Evolutionary conservation across 2,888 invertebrate genomes (phyloP), one percentile per base, ranked within the genome.

Genomic region (Lydus trimaculatus): DNA sequence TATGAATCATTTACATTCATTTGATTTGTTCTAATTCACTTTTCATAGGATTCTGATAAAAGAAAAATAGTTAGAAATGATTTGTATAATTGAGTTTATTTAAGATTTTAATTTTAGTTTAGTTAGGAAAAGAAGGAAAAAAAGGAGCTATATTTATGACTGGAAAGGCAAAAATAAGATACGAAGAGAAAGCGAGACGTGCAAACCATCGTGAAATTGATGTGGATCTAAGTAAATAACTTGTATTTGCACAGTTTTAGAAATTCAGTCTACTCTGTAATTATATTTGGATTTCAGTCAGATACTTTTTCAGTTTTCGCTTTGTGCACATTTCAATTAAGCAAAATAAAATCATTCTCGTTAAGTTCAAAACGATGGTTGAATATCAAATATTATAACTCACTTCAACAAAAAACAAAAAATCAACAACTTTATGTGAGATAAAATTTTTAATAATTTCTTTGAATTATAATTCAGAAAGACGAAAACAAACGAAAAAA

Each of bases 291-390:
- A 75, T 77, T 79, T 76, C 73, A 73, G 77, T 70, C 76, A 74
- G 77, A 78, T 80, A 78, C 80, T 80, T 78, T 80, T 80, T 78
- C 77, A 76, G 78, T 79, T 77, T 80, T 78, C 78, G 79, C 78
- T 79, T 76, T 76, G 76, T 76, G 78, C 73, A 77, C 78, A 78
- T 78, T 80, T 78, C 76, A 79, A 78, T 80, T 80, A 79, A 71
- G 67, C 67, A 63, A 69, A 69, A 70, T 64, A 72, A 71, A 72
- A 71, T 71, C 63, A 70, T 67, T 61, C 67, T 64, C 59, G 59
- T 60, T 25, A 56, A 56, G 56, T 25, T 25, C 25, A 25, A 17
- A 56, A 20, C 28, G 28, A 28, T 28, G 28, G 8, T 9, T 17
- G 25, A 25, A 25, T 9, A 20, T 20, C 48, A 43, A 43, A 43